Percentiles rank a stretch among this genome's conserved stretches.
phyloP scores from a whole-genome alignment of 2,797 vertebrate species.

The Babyrousa celebensis region DNA sequence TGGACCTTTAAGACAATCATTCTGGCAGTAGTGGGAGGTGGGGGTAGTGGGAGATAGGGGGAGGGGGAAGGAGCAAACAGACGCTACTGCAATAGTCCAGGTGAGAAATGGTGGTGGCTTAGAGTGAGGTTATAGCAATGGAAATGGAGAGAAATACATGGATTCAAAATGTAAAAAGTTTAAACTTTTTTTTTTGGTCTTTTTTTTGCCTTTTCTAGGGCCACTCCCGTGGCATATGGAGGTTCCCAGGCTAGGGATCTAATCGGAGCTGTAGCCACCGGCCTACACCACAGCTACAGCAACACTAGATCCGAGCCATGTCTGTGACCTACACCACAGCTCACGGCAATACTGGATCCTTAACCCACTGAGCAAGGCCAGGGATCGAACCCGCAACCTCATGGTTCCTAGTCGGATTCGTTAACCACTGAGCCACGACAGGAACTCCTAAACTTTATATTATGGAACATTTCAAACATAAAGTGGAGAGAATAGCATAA shows the following conservation, averaged over 20 bases:
- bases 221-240: no score
- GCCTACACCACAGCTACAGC: no score
- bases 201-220: no score
- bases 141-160: conserved; percentile 1
- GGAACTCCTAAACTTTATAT: neutral
- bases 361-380: no score
- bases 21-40: neutral
- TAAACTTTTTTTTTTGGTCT: neutral
- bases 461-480: conserved; percentile 51
- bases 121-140: neutral
- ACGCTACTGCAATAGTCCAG: neutral
- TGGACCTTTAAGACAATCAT: conserved; percentile 31
- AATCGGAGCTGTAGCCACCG: no score
- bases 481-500: conserved; percentile 14
- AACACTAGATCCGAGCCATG: no score
- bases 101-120: neutral
- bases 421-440: no score
- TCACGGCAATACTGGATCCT: no score
- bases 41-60: neutral
- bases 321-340: no score
- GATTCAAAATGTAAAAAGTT: conserved; percentile 22
- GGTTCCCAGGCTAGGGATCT: no score
- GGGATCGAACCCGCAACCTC: no score
- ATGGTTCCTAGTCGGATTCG: no score
- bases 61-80: neutral